Conservation (phyloP, 1,140 invertebrate genomes). For the Drosophila mojavensis region DNA sequence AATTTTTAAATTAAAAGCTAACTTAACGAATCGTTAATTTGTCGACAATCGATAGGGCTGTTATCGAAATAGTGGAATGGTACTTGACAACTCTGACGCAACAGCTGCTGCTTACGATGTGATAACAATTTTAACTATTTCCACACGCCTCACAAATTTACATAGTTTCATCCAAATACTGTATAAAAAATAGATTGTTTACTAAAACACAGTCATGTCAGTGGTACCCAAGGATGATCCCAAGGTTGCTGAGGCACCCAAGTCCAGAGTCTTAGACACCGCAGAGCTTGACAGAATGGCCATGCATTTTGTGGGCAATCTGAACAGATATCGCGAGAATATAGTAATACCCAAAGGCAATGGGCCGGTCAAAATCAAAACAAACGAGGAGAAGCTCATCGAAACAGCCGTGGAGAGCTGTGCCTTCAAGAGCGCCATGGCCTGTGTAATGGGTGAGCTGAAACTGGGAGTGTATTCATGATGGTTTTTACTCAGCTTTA, state of each 20-base stretch:
- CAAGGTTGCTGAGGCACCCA: slow-evolving; percentile 8
- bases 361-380: slow-evolving; percentile 91
- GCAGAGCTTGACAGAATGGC: slow-evolving; percentile 86
- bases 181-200: slow-evolving; percentile 32
- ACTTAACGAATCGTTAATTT: neutral
- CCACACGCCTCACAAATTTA: slow-evolving; percentile 23
- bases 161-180: slow-evolving; percentile 32
- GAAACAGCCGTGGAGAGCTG: slow-evolving; percentile 96
- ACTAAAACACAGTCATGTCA: slow-evolving; percentile 49
- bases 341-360: slow-evolving; percentile 92
- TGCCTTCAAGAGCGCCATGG: slow-evolving; percentile 94
- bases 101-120: slow-evolving; percentile 69
- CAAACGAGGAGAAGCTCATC: slow-evolving; percentile 94
- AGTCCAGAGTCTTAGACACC: slow-evolving; percentile 82
- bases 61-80: slow-evolving; percentile 18
- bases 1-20: slow-evolving; percentile 8
- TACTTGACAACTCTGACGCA: slow-evolving; percentile 35
- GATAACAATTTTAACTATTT: slow-evolving; percentile 60
- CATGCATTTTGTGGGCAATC: slow-evolving; percentile 88
- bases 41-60: slow-evolving; percentile 1
- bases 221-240: slow-evolving; percentile 40
- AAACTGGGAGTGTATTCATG: neutral
- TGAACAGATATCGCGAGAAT: slow-evolving; percentile 89
- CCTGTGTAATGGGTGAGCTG: slow-evolving; percentile 93
- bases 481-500: neutral